These are phyloP conservation scores for Falco berigora DNA, from an alignment of 2,797 vertebrate genomes.

Conservation along the genomic window DNA sequence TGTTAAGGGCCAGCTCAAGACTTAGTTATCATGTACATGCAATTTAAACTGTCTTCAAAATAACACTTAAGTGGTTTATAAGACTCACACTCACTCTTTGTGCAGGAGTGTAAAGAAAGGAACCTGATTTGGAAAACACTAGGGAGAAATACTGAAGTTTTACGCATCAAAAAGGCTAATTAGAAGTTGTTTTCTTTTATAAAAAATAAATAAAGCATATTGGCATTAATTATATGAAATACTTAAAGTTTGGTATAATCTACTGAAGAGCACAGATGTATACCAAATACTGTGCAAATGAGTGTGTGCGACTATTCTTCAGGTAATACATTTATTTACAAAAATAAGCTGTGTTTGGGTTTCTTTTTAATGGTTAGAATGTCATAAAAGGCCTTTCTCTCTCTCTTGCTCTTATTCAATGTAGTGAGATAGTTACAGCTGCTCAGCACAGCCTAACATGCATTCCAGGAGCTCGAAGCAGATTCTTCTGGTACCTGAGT, in stretches of 20 bases:
- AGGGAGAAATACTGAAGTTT: slow-evolving; percentile 2
- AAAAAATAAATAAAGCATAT: slow-evolving; percentile 9
- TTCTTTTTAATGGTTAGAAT: neutral
- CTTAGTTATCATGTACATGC: neutral
- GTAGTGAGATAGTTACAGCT: neutral
- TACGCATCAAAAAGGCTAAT: slow-evolving; percentile 14
- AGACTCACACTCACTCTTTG: neutral
- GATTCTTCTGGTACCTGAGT: neutral
- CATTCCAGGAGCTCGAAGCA: neutral
- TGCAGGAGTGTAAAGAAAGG: neutral
- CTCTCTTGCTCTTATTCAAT: neutral
- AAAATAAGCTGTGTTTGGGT: neutral
- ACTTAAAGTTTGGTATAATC: slow-evolving; percentile 12
- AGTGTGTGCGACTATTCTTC: neutral
- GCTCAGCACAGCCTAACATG: neutral
- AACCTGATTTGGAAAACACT: neutral
- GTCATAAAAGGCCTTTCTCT: neutral
- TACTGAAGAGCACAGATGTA: slow-evolving; percentile 19
- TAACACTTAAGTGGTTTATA: neutral
- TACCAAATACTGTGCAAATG: slow-evolving; percentile 21
- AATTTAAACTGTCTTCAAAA: neutral
- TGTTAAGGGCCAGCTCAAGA: neutral
- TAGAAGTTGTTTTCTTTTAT: slow-evolving; percentile 21
- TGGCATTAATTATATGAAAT: slow-evolving; percentile 33
- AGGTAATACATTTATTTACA: slow-evolving; percentile 4